phyloP scores from a whole-genome alignment of 2,888 invertebrate genomes.

The Esperia sulphurella region DNA sequence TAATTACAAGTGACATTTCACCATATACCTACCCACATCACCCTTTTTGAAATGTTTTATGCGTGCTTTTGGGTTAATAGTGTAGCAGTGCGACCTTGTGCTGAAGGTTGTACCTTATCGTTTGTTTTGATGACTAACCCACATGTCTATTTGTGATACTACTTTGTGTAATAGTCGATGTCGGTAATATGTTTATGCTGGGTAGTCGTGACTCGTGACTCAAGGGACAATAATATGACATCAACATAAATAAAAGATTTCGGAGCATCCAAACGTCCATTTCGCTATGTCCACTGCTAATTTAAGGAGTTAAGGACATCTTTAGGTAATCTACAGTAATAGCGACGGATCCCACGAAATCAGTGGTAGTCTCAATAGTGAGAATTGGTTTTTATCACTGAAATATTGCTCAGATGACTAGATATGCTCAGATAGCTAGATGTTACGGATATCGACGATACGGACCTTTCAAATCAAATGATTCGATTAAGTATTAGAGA shows the following conservation, averaged over 20 bases:
- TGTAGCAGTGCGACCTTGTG: slow-evolving; percentile 30
- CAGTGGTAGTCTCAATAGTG: too few species aligned
- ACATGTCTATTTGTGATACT: not conserved
- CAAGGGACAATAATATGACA: not conserved
- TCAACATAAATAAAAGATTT: not conserved
- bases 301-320: too few species aligned
- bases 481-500: too few species aligned
- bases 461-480: too few species aligned
- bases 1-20: slow-evolving; percentile 41
- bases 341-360: too few species aligned
- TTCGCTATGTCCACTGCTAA: too few species aligned
- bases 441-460: too few species aligned
- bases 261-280: too few species aligned
- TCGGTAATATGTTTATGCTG: not conserved
- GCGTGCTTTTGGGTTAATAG: slow-evolving; percentile 44
- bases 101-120: slow-evolving; percentile 36
- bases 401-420: too few species aligned
- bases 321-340: too few species aligned
- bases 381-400: too few species aligned
- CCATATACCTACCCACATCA: slow-evolving; percentile 13
- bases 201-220: not conserved
- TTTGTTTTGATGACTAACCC: slow-evolving; percentile 22
- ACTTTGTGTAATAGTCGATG: not conserved
- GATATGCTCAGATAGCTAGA: too few species aligned
- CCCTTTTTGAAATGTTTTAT: slow-evolving; percentile 14